Evolutionary conservation across 2,888 invertebrate genomes (phyloP).

Genomic region (Hoplodrina ambigua): DNA sequence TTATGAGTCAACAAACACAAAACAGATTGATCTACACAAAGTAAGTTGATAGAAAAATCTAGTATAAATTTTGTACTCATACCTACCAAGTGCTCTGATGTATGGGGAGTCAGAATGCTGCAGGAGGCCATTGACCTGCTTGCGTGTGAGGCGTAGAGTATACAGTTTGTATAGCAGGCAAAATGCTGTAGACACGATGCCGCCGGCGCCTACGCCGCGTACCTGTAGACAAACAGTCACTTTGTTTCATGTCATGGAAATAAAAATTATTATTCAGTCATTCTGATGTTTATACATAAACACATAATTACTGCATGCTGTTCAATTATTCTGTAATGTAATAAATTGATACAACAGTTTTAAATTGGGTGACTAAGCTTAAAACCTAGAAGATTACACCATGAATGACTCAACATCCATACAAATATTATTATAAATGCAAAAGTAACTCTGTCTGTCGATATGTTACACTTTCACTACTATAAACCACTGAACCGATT

Average conservation of each 20-base stretch:
- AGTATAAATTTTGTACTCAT: conserved; percentile 61
- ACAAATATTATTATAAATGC: too few species aligned
- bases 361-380: not conserved
- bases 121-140: conserved; percentile 98
- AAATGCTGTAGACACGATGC: conserved; percentile 99
- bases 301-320: not conserved
- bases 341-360: too few species aligned
- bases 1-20: conserved; percentile 7
- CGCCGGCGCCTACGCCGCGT: conserved; percentile 99
- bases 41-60: conserved; percentile 16
- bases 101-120: conserved; percentile 99
- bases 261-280: not conserved
- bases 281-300: not conserved
- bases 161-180: conserved; percentile 99
- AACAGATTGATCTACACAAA: conserved; percentile 2
- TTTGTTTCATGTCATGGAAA: conserved; percentile 34
- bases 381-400: not conserved
- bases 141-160: conserved; percentile 98
- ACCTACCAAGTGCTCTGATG: conserved; percentile 97
- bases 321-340: not conserved
- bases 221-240: conserved; percentile 90
- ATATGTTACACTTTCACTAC: too few species aligned
- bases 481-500: too few species aligned
- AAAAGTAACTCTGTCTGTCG: too few species aligned
- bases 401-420: conserved; percentile 3